Base-by-base conservation (phyloP, 1,140 invertebrate genomes). In the Drosophila punjabiensis region DNA sequence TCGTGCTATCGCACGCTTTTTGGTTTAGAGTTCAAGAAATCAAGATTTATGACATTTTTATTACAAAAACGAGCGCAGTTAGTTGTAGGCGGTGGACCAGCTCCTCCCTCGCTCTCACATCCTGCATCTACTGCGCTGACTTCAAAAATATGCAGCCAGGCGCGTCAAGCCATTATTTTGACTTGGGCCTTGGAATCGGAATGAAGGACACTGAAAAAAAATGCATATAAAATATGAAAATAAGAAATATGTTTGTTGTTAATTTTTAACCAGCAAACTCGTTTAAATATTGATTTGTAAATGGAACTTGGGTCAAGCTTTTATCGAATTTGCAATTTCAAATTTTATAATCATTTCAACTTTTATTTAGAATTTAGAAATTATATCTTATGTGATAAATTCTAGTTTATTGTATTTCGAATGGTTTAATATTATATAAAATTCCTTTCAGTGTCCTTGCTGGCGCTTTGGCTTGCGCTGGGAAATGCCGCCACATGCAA, bases 41-140 rank as follows among this genome's bases (percentile, higher is more conserved):
- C 82, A 91, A 92, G 89, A 91, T 91, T 92, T 91, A 91, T 91
- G 90, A 88, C 89, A 89, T 92, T 91, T 91, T 92, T 92, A 91
- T 91, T 91, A 74, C 71, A 89, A 90, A 88, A 85, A 89, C 85
- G 86, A 90, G 69, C 78, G 81, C 48, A 58, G 75, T 79, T 85
- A 81, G 85, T 89, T 81, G 81, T 81, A 69, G 77, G 81, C 77
- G 85, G 68, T 69, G 85, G 65, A 69, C 75, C 55, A 28, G 41
- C 24, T n/a, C 47, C n/a, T 6, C 41, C n/a, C n/a, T 4, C 7
- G 11, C 43, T 53, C 48, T 18, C 13, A 18, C 63, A 41, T 52
- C 52, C 63, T 58, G 61, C 65, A 69, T 59, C 81, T 53, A 52
- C 68, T 53, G 33, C 70, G 79, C 68, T 90, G 85, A 82, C 86